Base-by-base conservation (phyloP, 2,888 invertebrate genomes). In the Noctua fimbriata region DNA sequence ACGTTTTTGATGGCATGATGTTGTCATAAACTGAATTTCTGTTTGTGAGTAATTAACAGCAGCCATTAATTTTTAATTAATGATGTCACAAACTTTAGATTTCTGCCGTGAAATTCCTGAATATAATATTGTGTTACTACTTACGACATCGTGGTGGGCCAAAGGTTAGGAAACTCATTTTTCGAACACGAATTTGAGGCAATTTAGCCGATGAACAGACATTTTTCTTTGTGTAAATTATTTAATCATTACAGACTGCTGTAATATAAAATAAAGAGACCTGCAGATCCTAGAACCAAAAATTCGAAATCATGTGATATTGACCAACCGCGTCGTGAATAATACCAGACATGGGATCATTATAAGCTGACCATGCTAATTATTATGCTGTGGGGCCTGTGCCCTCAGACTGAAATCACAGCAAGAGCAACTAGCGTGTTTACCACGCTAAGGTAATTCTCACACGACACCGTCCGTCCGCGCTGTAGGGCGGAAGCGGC, bases 31-130 rank as follows among this genome's bases (percentile, higher is more conserved):
- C 49, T 18, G n/a, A 36, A 16, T 36, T 32, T 78, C n/a, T 52
- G 52, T 55, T 36, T 47, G 7, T 5, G 32, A n/a, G n/a, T 55
- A 21, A 55, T 67, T 36, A 66, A 47, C 47, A 78, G 28, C 2
- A n/a, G 1, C 14, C 18, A 77, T 52, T 41, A 1, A 65, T 52
- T 52, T 76, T 65, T 41, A 76, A 65, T 77, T 52, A 76, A 9
- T 44, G 4, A 14, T 41, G 24, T 28, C 41, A 76, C 28, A 41
- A 77, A 28, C 16, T 52, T 52, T 24, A 41, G 5, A 47, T 3
- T 47, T 9, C 5, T 41, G 41, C 16, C 28, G 14, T 44, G 21
- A 24, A 28, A 44, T 67, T 44, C 9, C 9, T 44, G 16, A 28
- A 44, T 60, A 0, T 44, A 28, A 72, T 60, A 24, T 52, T 47